phyloP scores from a whole-genome alignment of 2,113 vertebrate genomes.

The rat (Rattus norvegicus) region DNA sequence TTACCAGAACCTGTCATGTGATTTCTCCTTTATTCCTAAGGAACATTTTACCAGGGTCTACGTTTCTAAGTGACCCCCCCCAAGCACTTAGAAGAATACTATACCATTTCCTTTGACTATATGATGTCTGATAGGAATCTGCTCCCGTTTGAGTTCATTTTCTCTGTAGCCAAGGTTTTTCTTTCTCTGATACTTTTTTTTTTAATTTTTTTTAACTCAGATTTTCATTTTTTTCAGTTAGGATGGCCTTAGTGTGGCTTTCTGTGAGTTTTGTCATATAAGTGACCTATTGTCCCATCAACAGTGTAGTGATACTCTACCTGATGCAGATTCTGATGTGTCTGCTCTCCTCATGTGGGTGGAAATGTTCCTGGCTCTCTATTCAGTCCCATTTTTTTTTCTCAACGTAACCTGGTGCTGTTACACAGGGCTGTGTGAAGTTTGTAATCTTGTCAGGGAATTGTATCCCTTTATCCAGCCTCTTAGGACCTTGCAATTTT shows the following conservation, averaged over 20 bases:
- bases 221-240: not conserved
- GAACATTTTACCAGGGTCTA: not conserved
- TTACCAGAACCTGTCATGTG: not conserved
- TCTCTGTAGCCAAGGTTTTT: too few species aligned
- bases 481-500: not conserved
- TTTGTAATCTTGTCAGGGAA: not conserved
- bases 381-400: not conserved
- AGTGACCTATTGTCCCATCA: not conserved
- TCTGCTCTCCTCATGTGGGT: not conserved
- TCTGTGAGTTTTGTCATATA: not conserved
- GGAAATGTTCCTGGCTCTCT: not conserved
- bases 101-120: not conserved
- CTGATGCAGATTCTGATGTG: not conserved
- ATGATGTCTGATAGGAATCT: too few species aligned
- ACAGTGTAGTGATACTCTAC: not conserved
- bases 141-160: too few species aligned
- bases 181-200: too few species aligned
- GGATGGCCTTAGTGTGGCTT: not conserved
- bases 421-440: not conserved
- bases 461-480: not conserved
- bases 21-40: not conserved
- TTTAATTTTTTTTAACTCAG: too few species aligned
- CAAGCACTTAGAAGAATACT: not conserved
- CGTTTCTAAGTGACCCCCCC: not conserved
- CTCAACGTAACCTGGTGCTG: not conserved